Conservation (phyloP, 2,113 vertebrate genomes). For the Mellivora capensis region DNA sequence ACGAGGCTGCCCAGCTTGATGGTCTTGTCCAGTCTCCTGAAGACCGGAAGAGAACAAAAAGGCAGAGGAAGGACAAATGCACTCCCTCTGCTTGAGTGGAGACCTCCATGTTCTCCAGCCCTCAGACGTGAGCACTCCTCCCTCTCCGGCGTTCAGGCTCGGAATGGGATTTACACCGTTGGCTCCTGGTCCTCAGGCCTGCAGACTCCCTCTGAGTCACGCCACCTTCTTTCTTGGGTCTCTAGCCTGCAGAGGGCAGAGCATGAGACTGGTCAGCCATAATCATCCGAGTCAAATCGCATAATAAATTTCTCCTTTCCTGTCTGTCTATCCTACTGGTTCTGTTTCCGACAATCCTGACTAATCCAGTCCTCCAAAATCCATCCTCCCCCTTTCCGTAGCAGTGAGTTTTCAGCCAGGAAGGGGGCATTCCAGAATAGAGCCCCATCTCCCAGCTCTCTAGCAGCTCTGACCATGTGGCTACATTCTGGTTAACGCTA, state of each 20-base stretch:
- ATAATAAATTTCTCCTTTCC: not conserved
- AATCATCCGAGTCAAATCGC: not conserved
- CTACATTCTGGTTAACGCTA: not conserved
- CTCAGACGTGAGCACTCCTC: not conserved
- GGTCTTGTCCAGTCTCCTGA: not conserved
- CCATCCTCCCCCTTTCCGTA: not conserved
- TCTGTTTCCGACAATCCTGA: not conserved
- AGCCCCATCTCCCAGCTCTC: not conserved
- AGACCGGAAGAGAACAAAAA: not conserved
- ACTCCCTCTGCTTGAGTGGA: not conserved
- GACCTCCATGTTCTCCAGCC: not conserved
- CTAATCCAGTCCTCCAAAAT: not conserved
- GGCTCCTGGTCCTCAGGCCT: not conserved
- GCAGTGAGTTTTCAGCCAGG: not conserved
- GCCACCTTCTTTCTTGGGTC: not conserved
- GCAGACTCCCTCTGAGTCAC: not conserved
- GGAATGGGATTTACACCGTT: not conserved
- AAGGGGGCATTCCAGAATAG: not conserved
- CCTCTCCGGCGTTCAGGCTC: not conserved
- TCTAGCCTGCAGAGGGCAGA: not conserved
- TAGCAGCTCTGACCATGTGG: not conserved
- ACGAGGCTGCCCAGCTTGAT: rapidly evolving
- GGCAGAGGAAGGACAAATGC: not conserved
- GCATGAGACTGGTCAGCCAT: not conserved
- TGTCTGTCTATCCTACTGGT: not conserved